Percentiles rank a stretch among this genome's conserved stretches.
These are phyloP conservation scores for Drosophila nebulosa DNA, from an alignment of 1,140 invertebrate species.

Conservation along the genomic window DNA sequence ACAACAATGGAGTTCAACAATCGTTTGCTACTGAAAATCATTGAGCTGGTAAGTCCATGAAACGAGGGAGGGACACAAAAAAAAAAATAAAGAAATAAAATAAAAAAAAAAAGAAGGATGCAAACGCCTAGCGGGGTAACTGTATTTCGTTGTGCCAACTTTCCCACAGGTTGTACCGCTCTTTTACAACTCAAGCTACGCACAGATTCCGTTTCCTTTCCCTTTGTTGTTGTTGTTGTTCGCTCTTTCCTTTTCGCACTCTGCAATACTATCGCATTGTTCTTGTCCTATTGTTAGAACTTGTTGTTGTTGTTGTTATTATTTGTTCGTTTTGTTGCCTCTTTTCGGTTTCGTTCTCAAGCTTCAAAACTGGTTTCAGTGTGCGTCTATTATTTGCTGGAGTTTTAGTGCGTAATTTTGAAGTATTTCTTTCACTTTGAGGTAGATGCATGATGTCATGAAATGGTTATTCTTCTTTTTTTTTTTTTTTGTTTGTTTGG, in stretches of 20 bases:
- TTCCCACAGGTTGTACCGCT: not conserved
- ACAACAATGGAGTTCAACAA: conserved; percentile 74
- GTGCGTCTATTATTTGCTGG: not conserved
- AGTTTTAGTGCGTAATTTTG: not conserved
- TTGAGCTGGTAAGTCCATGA: conserved; percentile 74
- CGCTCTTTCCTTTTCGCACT: not conserved
- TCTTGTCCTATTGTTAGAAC: not conserved
- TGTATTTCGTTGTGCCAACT: too few species aligned
- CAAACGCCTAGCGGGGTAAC: not conserved
- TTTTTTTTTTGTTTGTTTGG: not conserved
- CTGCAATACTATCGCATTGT: not conserved
- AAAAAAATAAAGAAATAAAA: too few species aligned
- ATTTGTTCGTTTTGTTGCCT: not conserved
- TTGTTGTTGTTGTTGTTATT: not conserved
- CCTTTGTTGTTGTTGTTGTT: not conserved
- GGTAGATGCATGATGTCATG: not conserved
- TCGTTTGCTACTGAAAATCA: conserved; percentile 74
- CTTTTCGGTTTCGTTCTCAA: not conserved
- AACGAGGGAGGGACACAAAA: too few species aligned
- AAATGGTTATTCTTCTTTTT: not conserved
- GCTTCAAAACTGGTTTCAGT: not conserved
- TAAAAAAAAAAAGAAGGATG: not conserved
- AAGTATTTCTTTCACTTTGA: not conserved
- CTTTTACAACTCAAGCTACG: not conserved
- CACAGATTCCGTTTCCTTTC: not conserved